Percentiles rank a stretch among this genome's conserved stretches.
Conservation (phyloP, 2,797 vertebrate species). For the Dicrostonyx torquatus region DNA sequence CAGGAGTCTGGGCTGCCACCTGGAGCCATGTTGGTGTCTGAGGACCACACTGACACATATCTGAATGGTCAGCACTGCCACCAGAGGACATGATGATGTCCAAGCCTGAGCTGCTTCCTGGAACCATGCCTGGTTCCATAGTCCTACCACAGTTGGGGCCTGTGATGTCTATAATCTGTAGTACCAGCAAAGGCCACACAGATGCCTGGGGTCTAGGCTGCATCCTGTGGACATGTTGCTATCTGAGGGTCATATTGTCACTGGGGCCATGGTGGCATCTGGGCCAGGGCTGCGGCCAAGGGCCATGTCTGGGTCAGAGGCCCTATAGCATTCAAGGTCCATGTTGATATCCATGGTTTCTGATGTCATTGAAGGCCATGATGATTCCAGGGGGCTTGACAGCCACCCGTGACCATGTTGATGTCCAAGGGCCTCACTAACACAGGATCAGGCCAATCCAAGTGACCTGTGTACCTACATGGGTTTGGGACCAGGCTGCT, state of each 20-base stretch:
- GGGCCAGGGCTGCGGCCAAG: no score
- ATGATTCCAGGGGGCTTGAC: background rate
- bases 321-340: no score
- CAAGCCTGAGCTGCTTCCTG: background rate
- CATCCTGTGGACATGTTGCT: background rate
- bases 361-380: background rate
- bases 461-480: background rate
- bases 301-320: no score
- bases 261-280: no score
- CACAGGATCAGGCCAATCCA: background rate
- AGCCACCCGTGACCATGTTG: background rate
- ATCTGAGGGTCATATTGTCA: background rate
- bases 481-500: background rate
- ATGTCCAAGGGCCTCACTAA: background rate
- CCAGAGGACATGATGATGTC: background rate
- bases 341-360: no score
- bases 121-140: background rate
- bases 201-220: background rate
- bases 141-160: background rate
- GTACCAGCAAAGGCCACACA: background rate
- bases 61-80: background rate
- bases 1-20: background rate
- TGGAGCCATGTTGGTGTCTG: background rate
- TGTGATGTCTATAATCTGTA: background rate
- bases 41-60: background rate